These are phyloP conservation scores for Darevskia nairensis DNA, from an alignment of 2,797 vertebrate genomes.

Conservation along the genomic window DNA sequence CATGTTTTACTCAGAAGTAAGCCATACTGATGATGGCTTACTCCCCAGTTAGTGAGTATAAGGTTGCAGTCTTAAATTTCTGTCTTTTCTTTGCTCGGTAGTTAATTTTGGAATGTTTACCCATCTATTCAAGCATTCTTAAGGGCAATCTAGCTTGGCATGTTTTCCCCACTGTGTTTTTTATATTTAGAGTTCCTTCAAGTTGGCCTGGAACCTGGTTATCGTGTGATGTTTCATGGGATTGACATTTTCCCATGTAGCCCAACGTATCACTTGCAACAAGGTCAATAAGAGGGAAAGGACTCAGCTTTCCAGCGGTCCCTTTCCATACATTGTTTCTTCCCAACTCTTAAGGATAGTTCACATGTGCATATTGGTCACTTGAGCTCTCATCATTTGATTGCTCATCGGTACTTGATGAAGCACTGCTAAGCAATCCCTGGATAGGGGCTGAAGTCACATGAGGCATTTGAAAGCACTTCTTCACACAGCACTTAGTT, in stretches of 20 bases:
- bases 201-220: conserved; percentile 1
- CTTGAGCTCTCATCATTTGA: neutral
- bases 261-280: neutral
- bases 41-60: neutral
- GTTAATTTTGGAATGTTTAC: conserved; percentile 15
- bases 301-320: neutral
- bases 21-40: no score
- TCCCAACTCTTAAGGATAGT: neutral
- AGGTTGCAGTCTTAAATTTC: neutral
- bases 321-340: neutral
- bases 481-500: no score
- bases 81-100: neutral
- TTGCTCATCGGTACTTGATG: neutral
- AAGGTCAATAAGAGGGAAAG: conserved; percentile 17
- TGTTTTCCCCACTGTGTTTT: conserved; percentile 4
- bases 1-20: neutral
- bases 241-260: conserved; percentile 10
- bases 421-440: no score
- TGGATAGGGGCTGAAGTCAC: no score
- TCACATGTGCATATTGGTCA: neutral
- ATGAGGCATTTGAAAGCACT: no score
- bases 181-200: conserved; percentile 12
- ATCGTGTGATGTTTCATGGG: neutral
- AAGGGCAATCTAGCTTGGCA: neutral
- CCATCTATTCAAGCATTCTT: conserved; percentile 5